Conservation (phyloP, 2,888 invertebrate genomes). For the Hemithea aestivaria region DNA sequence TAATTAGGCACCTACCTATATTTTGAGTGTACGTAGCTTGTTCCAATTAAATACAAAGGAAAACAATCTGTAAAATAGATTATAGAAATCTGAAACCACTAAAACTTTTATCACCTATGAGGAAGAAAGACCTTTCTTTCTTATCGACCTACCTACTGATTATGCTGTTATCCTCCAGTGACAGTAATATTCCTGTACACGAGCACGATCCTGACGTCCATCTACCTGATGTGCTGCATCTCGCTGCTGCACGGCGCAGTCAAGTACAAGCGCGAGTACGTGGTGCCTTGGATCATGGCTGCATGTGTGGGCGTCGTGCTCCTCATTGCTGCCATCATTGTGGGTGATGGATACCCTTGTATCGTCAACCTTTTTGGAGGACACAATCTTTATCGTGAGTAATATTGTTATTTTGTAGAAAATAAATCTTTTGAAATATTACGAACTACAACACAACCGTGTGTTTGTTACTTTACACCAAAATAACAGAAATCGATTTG, state of each 20-base stretch:
- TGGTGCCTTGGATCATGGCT: conserved; percentile 68
- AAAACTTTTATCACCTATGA: too few species aligned
- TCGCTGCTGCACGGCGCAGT: conserved; percentile 70
- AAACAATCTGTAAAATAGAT: too few species aligned
- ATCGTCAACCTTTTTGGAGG: conserved; percentile 66
- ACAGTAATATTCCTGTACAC: conserved; percentile 70
- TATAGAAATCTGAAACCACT: too few species aligned
- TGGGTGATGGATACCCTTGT: conserved; percentile 62
- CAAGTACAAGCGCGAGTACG: conserved; percentile 65
- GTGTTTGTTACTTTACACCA: too few species aligned
- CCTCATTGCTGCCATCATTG: conserved; percentile 49
- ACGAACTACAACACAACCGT: too few species aligned
- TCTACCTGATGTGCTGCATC: conserved; percentile 71
- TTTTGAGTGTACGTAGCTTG: too few species aligned
- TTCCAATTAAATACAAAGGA: too few species aligned
- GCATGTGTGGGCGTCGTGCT: conserved; percentile 60
- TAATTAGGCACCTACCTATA: too few species aligned
- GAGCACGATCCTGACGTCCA: conserved; percentile 63
- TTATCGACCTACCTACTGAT: neutral
- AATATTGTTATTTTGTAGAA: neutral
- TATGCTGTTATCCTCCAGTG: conserved; percentile 39
- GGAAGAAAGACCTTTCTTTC: too few species aligned
- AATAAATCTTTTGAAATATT: too few species aligned
- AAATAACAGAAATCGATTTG: too few species aligned
- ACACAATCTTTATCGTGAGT: conserved; percentile 69